Percentiles rank a stretch among this genome's conserved stretches.
Evolutionary conservation across 2,888 invertebrate species (phyloP).

Genomic region (Tanytarsus gracilentus): DNA sequence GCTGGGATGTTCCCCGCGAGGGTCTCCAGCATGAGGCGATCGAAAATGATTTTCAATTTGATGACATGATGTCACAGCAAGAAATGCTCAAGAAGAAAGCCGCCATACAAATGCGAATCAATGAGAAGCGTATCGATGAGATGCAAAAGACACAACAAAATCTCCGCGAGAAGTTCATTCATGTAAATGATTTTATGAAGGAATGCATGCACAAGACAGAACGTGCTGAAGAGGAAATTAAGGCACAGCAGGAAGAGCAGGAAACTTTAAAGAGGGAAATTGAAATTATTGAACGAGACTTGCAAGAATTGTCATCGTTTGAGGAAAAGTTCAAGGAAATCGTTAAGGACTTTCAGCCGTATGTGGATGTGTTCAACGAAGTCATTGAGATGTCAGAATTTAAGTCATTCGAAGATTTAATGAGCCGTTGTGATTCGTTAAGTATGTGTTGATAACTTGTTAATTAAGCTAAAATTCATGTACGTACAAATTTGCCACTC

Average conservation of each 20-base stretch:
- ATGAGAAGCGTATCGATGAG: conserved; percentile 36
- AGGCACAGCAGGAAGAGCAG: conserved; percentile 36
- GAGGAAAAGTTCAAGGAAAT: conserved; percentile 35
- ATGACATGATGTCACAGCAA: conserved; percentile 37
- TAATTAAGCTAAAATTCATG: not conserved
- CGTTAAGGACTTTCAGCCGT: conserved; percentile 38
- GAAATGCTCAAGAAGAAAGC: conserved; percentile 37
- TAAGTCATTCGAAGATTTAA: conserved; percentile 39
- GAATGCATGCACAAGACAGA: conserved; percentile 31
- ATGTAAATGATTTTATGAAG: conserved; percentile 40
- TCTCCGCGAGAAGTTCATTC: conserved; percentile 39
- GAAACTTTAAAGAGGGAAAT: conserved; percentile 35
- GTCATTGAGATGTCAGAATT: conserved; percentile 38
- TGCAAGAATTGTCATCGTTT: conserved; percentile 35
- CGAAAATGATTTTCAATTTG: conserved; percentile 38
- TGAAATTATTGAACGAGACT: conserved; percentile 33
- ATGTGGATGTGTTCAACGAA: conserved; percentile 38
- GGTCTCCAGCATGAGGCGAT: conserved; percentile 39
- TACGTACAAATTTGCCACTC: no score
- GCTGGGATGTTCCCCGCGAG: conserved; percentile 41
- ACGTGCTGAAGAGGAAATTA: conserved; percentile 17
- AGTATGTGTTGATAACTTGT: conserved; percentile 34
- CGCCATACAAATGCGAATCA: conserved; percentile 35
- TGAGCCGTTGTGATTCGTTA: conserved; percentile 41
- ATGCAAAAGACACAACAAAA: conserved; percentile 36